A percentile compares a stretch with the other conserved stretches of the same genome.
Evolutionary conservation across 2,113 vertebrate genomes (phyloP).

Genomic region (Platycercus adscitus): DNA sequence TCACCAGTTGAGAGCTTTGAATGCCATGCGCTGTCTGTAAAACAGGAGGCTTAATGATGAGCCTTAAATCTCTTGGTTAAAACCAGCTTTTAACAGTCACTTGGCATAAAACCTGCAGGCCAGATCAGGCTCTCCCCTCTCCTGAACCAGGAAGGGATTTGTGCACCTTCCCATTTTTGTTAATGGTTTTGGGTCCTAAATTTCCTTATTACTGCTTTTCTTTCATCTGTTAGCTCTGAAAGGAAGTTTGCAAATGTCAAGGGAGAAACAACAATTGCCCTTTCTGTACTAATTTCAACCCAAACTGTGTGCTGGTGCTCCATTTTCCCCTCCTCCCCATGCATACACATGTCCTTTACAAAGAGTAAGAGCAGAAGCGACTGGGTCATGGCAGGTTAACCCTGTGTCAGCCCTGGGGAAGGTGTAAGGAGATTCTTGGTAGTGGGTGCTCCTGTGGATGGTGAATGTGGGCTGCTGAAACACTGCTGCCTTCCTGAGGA

Average conservation of each 20-base stretch:
- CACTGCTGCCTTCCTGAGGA: not conserved
- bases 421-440: not conserved
- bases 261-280: not conserved
- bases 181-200: not conserved
- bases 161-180: not conserved
- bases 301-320: accelerated
- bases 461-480: not conserved
- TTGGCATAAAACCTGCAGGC: not conserved
- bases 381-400: not conserved
- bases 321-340: accelerated
- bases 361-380: not conserved
- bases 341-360: not conserved
- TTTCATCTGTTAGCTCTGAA: not conserved
- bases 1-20: not conserved
- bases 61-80: not conserved
- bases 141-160: not conserved
- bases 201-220: not conserved
- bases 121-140: not conserved
- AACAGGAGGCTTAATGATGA: not conserved
- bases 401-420: not conserved
- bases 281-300: not conserved
- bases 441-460: accelerated
- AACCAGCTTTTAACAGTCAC: not conserved
- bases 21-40: not conserved
- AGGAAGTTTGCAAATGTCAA: not conserved